Conservation (phyloP, 2,888 invertebrate genomes). For the Muscina levida region DNA sequence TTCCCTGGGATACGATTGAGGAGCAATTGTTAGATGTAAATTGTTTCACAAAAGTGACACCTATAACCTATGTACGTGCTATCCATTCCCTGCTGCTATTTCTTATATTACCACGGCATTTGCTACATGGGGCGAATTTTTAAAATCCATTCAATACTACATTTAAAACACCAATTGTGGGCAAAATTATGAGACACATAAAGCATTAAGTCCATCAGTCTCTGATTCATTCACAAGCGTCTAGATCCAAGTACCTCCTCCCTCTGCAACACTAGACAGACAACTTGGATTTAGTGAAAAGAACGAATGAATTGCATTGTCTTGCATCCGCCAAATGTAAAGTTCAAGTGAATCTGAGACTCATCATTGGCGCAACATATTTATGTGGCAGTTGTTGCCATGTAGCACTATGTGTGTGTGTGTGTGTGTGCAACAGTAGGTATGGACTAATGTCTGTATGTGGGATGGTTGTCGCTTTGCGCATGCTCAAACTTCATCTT, state of each 20-base stretch:
- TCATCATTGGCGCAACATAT: conserved; percentile 40
- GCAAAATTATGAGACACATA: conserved; percentile 14
- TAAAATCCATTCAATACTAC: too few relatives aligned
- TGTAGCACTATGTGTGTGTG: too few relatives aligned
- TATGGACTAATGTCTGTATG: neutral
- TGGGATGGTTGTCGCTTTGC: conserved; percentile 16
- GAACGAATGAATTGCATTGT: conserved; percentile 56
- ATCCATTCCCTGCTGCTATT: too few relatives aligned
- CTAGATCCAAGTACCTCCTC: conserved; percentile 17
- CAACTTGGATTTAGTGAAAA: conserved; percentile 12
- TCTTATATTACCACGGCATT: too few relatives aligned
- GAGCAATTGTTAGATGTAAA: too few relatives aligned
- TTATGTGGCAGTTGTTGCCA: conserved; percentile 49
- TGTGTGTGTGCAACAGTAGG: conserved; percentile 1
- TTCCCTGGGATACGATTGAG: too few relatives aligned
- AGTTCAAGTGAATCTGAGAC: conserved; percentile 72
- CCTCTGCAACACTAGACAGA: neutral
- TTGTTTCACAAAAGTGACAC: too few relatives aligned
- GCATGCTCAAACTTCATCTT: conserved; percentile 41
- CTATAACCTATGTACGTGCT: too few relatives aligned
- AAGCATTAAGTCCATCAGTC: neutral
- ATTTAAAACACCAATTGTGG: too few relatives aligned
- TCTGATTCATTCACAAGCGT: neutral
- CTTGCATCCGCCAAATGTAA: conserved; percentile 67
- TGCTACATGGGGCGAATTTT: too few relatives aligned